Conservation (phyloP, 2,888 invertebrate genomes). For the Cosmopolites sordidus region DNA sequence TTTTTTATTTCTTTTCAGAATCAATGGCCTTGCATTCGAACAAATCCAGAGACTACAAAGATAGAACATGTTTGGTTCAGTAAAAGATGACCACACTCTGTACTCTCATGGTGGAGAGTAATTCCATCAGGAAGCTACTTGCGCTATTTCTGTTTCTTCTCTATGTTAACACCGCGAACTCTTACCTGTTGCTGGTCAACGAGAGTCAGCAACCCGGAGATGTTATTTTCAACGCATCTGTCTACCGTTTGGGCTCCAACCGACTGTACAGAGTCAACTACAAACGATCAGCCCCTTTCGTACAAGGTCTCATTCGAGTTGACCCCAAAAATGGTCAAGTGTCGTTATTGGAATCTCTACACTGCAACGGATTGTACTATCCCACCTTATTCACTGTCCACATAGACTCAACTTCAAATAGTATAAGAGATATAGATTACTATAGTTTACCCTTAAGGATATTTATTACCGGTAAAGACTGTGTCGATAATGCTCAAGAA, state of each 20-base stretch:
- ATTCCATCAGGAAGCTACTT: slow-evolving; percentile 15
- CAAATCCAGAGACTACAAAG: neutral
- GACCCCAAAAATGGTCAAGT: slow-evolving; percentile 72
- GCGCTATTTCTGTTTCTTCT: slow-evolving; percentile 32
- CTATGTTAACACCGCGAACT: slow-evolving; percentile 26
- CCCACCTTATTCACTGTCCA: slow-evolving; percentile 82
- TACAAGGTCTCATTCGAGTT: slow-evolving; percentile 71
- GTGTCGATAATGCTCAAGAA: slow-evolving; percentile 60
- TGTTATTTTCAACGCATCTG: slow-evolving; percentile 73
- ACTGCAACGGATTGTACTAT: slow-evolving; percentile 77
- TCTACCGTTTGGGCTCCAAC: slow-evolving; percentile 74
- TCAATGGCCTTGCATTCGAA: too few relatives aligned
- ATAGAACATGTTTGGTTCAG: slow-evolving; percentile 31
- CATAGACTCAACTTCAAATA: slow-evolving; percentile 79
- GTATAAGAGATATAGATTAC: slow-evolving; percentile 75
- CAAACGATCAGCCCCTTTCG: slow-evolving; percentile 78
- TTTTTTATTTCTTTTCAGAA: too few relatives aligned
- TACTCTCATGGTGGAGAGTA: slow-evolving; percentile 37
- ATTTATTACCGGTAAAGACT: slow-evolving; percentile 67
- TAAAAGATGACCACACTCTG: slow-evolving; percentile 36
- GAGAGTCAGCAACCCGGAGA: slow-evolving; percentile 57
- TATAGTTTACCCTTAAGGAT: slow-evolving; percentile 75
- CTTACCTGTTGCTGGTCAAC: slow-evolving; percentile 45
- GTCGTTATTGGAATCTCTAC: slow-evolving; percentile 64
- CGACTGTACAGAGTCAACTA: slow-evolving; percentile 74